Percentiles rank a stretch among this genome's conserved stretches.
These are phyloP conservation scores for Bovichtus diacanthus DNA, from an alignment of 2,797 vertebrate species.

Conservation along the genomic window DNA sequence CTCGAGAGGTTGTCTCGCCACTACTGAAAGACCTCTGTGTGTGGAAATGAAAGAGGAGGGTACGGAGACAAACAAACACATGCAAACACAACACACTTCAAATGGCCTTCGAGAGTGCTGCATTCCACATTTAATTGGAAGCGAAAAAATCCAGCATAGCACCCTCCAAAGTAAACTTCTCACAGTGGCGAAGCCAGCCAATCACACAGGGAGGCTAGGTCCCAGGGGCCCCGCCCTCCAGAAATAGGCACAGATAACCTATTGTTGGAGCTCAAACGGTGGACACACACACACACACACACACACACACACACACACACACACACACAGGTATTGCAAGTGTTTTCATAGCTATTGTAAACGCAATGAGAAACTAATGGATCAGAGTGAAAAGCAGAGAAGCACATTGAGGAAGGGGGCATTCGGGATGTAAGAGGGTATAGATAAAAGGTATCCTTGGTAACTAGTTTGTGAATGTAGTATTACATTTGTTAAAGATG, in stretches of 20 bases:
- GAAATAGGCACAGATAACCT: slow-evolving; percentile 80
- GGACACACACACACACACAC: slow-evolving; percentile 47
- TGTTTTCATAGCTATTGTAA: slow-evolving; percentile 57
- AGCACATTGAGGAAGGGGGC: slow-evolving; percentile 4
- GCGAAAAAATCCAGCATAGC: slow-evolving; percentile 68
- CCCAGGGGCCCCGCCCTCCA: slow-evolving; percentile 69
- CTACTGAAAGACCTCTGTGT: slow-evolving; percentile 60
- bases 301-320: slow-evolving; percentile 55
- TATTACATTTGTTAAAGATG: too few species aligned
- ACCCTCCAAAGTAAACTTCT: slow-evolving; percentile 82
- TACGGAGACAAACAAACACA: slow-evolving; percentile 65
- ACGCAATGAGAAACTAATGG: slow-evolving; percentile 46
- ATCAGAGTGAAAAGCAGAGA: slow-evolving; percentile 31
- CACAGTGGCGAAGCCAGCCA: slow-evolving; percentile 63
- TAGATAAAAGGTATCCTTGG: slow-evolving; percentile 48
- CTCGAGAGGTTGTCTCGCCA: slow-evolving; percentile 52
- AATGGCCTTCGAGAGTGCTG: slow-evolving; percentile 79
- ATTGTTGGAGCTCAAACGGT: slow-evolving; percentile 76
- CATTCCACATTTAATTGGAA: slow-evolving; percentile 86
- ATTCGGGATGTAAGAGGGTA: background rate
- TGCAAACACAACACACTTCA: slow-evolving; percentile 70
- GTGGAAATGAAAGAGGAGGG: slow-evolving; percentile 64
- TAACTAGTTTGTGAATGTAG: slow-evolving; percentile 30
- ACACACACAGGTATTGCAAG: slow-evolving; percentile 53
- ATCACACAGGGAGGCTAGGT: slow-evolving; percentile 67